Evolutionary conservation across 2,888 invertebrate species (phyloP).

Genomic region (Tineola bisselliella): DNA sequence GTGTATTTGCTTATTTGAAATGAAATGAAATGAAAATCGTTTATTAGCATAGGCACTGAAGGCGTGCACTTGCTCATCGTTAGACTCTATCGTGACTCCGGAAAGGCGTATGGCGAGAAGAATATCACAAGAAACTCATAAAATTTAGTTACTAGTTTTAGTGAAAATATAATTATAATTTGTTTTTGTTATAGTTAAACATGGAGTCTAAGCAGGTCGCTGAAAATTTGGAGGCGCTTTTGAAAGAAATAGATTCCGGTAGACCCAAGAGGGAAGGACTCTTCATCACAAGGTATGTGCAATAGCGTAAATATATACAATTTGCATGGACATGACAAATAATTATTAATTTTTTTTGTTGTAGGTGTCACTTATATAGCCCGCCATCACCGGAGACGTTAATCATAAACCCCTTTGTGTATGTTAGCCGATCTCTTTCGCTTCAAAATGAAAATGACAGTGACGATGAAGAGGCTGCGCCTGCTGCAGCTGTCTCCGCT

Average conservation of each 20-base stretch:
- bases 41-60: too few relatives aligned
- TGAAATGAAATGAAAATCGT: too few relatives aligned
- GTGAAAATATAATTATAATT: too few relatives aligned
- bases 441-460: slow-evolving; percentile 41
- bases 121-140: too few relatives aligned
- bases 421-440: slow-evolving; percentile 38
- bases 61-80: too few relatives aligned
- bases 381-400: slow-evolving; percentile 74
- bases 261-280: slow-evolving; percentile 75
- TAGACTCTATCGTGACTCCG: too few relatives aligned
- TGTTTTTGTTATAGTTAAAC: slow-evolving; percentile 70
- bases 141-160: too few relatives aligned
- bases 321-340: too few relatives aligned
- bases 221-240: slow-evolving; percentile 74
- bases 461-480: slow-evolving; percentile 49
- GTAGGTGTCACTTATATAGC: slow-evolving; percentile 71
- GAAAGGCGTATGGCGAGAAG: too few relatives aligned
- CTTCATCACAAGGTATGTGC: slow-evolving; percentile 73
- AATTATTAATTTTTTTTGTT: slow-evolving; percentile 20
- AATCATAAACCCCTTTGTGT: slow-evolving; percentile 72
- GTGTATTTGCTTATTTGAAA: too few relatives aligned
- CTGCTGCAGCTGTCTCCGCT: slow-evolving; percentile 22
- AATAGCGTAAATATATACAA: too few relatives aligned
- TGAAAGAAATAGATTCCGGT: slow-evolving; percentile 71
- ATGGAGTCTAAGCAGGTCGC: slow-evolving; percentile 78